Percentiles rank a stretch among this genome's conserved stretches.
phyloP scores from a whole-genome alignment of 2,797 vertebrate species.

The Arrhamphus sclerolepis region DNA sequence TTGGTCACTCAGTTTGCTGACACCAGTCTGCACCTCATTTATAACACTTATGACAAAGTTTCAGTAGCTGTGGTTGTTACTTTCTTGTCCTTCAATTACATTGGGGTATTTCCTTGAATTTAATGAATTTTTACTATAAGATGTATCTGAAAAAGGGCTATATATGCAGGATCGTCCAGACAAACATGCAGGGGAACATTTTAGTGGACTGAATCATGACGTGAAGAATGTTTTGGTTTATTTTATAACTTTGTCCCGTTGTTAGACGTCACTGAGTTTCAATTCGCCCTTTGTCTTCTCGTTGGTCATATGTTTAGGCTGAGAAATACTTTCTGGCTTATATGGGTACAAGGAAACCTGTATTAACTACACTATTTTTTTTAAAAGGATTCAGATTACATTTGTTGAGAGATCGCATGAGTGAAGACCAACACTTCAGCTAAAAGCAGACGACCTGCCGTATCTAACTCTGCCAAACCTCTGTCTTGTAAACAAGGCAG shows the following conservation, averaged over 20 bases:
- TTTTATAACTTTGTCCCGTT: neutral
- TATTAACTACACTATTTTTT: neutral
- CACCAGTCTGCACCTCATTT: no score
- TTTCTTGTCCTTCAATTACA: no score
- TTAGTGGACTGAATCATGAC: neutral
- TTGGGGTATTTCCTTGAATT: no score
- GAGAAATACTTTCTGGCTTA: neutral
- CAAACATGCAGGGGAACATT: neutral
- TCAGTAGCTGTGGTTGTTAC: no score
- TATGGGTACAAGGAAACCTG: no score
- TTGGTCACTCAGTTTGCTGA: no score
- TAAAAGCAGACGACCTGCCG: constrained; percentile 23
- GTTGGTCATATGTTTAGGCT: neutral
- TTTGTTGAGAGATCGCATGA: constrained; percentile 7
- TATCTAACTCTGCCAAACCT: neutral
- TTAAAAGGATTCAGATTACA: neutral
- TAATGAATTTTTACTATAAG: no score
- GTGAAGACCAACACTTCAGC: neutral
- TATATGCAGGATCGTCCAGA: neutral
- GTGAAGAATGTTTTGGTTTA: neutral
- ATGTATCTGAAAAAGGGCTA: no score
- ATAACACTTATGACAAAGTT: no score
- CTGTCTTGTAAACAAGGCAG: neutral
- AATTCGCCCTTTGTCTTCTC: neutral
- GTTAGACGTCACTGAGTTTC: neutral